phyloP scores from a whole-genome alignment of 1,140 invertebrate genomes.

The Sogatella furcifera region DNA sequence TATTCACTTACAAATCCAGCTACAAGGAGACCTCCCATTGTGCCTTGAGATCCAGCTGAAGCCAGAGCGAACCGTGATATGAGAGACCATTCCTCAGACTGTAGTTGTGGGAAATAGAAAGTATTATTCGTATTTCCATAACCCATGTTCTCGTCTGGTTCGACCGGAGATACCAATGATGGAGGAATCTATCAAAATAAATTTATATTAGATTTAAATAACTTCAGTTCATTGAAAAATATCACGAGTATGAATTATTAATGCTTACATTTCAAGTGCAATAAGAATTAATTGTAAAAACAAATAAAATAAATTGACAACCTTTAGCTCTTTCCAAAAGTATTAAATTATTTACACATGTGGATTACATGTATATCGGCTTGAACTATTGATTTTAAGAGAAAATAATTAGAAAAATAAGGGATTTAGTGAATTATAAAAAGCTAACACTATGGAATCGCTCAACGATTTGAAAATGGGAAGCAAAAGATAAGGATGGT shows the following conservation, averaged over 20 bases:
- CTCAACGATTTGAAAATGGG: too few species aligned
- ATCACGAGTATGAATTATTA: too few species aligned
- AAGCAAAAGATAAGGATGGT: too few species aligned
- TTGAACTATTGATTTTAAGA: background rate
- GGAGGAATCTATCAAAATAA: slow-evolving; percentile 9
- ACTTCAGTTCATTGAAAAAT: too few species aligned
- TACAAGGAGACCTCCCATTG: slow-evolving; percentile 69
- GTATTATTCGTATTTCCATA: background rate
- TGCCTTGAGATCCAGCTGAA: slow-evolving; percentile 71
- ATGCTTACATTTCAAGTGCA: too few species aligned
- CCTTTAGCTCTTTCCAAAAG: too few species aligned
- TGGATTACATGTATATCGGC: background rate
- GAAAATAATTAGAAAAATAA: too few species aligned
- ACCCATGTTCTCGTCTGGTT: background rate
- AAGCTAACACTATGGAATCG: too few species aligned
- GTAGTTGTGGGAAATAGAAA: background rate
- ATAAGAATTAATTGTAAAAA: too few species aligned
- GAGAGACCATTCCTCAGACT: slow-evolving; percentile 58
- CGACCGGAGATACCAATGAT: slow-evolving; percentile 4
- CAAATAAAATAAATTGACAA: too few species aligned
- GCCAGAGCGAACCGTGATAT: slow-evolving; percentile 63
- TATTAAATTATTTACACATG: too few species aligned
- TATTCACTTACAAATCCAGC: slow-evolving; percentile 67
- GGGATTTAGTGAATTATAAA: too few species aligned
- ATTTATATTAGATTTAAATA: background rate